Evolutionary conservation across 1,140 invertebrate genomes (phyloP).

Genomic region (Heliconius hermathena): DNA sequence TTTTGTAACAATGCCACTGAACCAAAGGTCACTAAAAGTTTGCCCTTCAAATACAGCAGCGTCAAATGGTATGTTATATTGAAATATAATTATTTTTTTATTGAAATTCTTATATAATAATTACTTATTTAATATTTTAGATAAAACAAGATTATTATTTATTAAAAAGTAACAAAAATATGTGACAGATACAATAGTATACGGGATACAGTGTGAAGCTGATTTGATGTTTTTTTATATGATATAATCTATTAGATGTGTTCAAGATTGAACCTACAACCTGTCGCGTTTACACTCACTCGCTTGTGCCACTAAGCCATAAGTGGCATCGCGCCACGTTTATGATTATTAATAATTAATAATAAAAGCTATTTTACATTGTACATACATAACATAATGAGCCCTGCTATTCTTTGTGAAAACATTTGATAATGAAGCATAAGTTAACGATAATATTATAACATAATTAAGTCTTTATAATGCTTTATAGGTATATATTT

Average conservation of each 20-base stretch:
- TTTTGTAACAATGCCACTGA: conserved; percentile 26
- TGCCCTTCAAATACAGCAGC: conserved; percentile 45
- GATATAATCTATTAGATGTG: too few species aligned
- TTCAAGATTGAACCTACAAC: too few species aligned
- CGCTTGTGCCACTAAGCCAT: not conserved
- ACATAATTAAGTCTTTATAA: not conserved
- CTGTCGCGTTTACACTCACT: not conserved
- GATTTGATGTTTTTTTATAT: too few species aligned
- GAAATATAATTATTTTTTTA: not conserved
- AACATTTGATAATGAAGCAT: not conserved
- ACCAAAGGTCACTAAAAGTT: conserved; percentile 28
- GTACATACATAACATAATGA: too few species aligned
- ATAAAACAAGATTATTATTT: not conserved
- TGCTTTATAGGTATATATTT: not conserved
- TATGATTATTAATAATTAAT: not conserved
- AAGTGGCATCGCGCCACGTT: too few species aligned
- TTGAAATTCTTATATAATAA: not conserved
- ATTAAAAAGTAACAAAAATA: too few species aligned
- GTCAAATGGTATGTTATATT: conserved; percentile 54
- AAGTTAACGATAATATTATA: not conserved
- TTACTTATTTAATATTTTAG: not conserved
- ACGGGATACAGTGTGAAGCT: too few species aligned
- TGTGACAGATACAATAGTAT: too few species aligned
- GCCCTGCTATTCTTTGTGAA: not conserved
- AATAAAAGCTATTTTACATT: too few species aligned